Conservation (phyloP, 1,140 invertebrate species). For the Neotoxoptera formosana region DNA sequence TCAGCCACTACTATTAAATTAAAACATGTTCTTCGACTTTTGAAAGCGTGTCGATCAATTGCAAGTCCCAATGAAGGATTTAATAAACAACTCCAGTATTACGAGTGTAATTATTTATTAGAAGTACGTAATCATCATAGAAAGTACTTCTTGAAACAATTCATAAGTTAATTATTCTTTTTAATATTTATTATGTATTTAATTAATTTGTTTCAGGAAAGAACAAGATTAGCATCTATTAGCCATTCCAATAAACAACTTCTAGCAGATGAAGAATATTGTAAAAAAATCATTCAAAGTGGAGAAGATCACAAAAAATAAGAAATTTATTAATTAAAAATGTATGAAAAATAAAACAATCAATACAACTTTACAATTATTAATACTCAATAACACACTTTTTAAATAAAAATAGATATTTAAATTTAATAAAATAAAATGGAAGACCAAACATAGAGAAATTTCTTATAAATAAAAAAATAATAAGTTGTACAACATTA, state of each 20-base stretch:
- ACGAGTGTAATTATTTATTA: constrained; percentile 80
- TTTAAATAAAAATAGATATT: constrained; percentile 29
- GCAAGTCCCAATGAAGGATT: constrained; percentile 97
- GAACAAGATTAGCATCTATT: constrained; percentile 32
- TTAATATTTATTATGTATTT: not conserved
- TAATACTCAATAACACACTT: constrained; percentile 35
- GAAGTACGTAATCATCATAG: constrained; percentile 71
- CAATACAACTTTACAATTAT: constrained; percentile 20
- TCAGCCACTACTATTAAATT: constrained; percentile 88
- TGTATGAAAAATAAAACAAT: constrained; percentile 46
- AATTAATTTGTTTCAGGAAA: constrained; percentile 33
- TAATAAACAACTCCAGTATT: constrained; percentile 91
- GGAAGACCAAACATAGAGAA: constrained; percentile 39
- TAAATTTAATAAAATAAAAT: constrained; percentile 34
- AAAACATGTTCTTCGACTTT: constrained; percentile 92
- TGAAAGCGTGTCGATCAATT: constrained; percentile 85
- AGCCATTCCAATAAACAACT: not conserved
- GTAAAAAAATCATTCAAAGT: constrained; percentile 35
- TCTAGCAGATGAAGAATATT: constrained; percentile 48
- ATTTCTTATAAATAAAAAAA: not conserved
- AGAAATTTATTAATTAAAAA: constrained; percentile 34
- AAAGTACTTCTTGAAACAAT: not conserved
- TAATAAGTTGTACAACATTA: not conserved
- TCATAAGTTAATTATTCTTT: not conserved
- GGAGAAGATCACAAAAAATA: constrained; percentile 47